phyloP scores from a whole-genome alignment of 2,888 invertebrate species.

The Xylota sylvarum region DNA sequence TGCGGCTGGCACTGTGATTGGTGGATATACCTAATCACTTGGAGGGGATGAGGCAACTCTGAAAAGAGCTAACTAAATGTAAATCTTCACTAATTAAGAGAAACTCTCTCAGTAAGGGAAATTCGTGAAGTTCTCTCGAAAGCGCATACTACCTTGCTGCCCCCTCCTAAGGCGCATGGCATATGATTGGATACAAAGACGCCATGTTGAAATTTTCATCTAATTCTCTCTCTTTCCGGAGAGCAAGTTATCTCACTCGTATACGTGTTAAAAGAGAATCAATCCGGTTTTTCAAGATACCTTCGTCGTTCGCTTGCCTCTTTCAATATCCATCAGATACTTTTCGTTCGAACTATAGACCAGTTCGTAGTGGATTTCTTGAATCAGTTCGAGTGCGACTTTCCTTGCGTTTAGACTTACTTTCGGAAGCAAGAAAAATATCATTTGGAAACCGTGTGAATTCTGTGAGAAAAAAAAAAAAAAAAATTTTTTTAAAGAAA shows the following conservation, averaged over 20 bases:
- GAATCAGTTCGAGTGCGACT: conserved; percentile 84
- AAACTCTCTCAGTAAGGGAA: conserved; percentile 13
- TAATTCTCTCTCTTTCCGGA: conserved; percentile 79
- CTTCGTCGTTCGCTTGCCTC: conserved; percentile 16
- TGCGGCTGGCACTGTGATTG: conserved; percentile 63
- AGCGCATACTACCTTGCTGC: conserved; percentile 20
- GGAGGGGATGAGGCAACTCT: conserved; percentile 65
- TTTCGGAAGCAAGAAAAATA: conserved; percentile 79
- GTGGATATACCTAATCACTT: conserved; percentile 1
- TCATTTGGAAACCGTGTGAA: conserved; percentile 44
- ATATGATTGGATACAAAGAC: conserved; percentile 84
- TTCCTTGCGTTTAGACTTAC: conserved; percentile 82
- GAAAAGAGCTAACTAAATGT: conserved; percentile 23
- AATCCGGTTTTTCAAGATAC: conserved; percentile 29
- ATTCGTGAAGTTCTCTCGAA: conserved; percentile 34
- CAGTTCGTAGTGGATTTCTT: conserved; percentile 47
- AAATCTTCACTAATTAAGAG: conserved; percentile 12
- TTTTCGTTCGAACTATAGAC: conserved; percentile 48
- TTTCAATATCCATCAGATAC: conserved; percentile 58
- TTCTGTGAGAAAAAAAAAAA: conserved; percentile 36
- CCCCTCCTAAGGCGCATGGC: conserved; percentile 82
- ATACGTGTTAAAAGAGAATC: conserved; percentile 47
- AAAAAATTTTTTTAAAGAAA: conserved; percentile 15
- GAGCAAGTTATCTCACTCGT: conserved; percentile 61
- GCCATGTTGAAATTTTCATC: conserved; percentile 84